A percentile compares a stretch with the other conserved stretches of the same genome.
Evolutionary conservation across 2,113 vertebrate species (phyloP).

Genomic region (Mungos mungo): DNA sequence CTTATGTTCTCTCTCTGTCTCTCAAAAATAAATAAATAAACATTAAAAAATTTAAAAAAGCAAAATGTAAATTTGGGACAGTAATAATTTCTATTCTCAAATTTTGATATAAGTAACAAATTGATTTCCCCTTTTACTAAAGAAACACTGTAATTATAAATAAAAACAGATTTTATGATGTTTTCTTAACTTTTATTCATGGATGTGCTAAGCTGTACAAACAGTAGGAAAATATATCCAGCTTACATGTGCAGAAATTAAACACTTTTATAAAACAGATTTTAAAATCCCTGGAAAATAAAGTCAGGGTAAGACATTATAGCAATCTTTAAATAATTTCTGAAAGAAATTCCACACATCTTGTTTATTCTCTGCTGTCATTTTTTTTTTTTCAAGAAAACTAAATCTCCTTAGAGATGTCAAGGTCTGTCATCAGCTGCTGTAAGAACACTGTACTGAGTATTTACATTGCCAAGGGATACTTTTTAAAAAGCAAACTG

Average conservation of each 20-base stretch:
- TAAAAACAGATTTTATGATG: background rate
- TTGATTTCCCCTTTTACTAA: background rate
- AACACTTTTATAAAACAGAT: background rate
- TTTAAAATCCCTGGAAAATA: background rate
- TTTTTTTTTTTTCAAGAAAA: background rate
- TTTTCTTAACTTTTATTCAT: background rate
- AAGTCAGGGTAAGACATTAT: background rate
- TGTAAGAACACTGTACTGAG: background rate
- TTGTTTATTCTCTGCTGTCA: background rate
- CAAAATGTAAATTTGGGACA: no score
- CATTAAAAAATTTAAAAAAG: no score
- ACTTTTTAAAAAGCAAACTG: background rate
- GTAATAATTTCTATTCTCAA: background rate
- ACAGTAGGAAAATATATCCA: background rate
- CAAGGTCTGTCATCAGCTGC: background rate
- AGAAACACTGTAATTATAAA: background rate
- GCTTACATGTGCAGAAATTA: background rate
- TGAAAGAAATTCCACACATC: background rate
- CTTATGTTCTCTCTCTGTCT: no score
- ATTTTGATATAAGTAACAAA: background rate
- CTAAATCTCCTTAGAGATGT: background rate
- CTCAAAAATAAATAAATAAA: no score
- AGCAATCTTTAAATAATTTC: background rate
- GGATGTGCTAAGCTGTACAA: background rate
- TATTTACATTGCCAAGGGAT: background rate